Evolutionary conservation across 2,113 vertebrate species (phyloP), one percentile per base, ranked within the genome.

Genomic region (Miniopterus natalensis): DNA sequence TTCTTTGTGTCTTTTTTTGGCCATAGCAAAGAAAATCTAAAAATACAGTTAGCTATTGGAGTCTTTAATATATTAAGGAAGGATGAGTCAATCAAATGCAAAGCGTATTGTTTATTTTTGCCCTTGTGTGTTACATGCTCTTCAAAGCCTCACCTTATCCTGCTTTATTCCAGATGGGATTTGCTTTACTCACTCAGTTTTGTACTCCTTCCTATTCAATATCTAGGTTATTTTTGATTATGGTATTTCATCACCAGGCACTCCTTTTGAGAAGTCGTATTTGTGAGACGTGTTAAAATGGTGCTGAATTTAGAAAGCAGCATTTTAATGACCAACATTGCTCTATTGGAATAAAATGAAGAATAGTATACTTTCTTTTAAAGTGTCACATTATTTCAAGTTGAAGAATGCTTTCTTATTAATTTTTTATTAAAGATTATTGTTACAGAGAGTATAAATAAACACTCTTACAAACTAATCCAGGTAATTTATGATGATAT

Each of bases 21-120:
- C 8, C 45, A 83, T 40, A 29, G 21, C 11, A 96, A 80, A 84
- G 8, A 68, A 94, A 86, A 90, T 59, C 14, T 75, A 87, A 96
- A 88, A 61, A 18, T 71, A 77, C 20, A 10, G 13, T 73, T 75
- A 84, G 20, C 12, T 40, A 8, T 49, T 90, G 29, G 40, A 80
- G 2, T 61, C 25, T 71, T 81, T 70, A 81, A 51, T 77, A 68
- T 71, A 70, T 47, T 73, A 68, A 77, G 11, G 29, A 85, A 11
- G 5, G 17, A 3, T 73, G 25, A 90, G 8, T 85, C 29, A 88
- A 71, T 92, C 75, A 94, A 84, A 11, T 14, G 49, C 23, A 77
- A 61, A 40, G 12, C 5, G 11, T 9, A 25, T 84, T 95, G 65
- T 84, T 96, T 80, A 53, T 75, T 27, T n/a, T 90, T 90, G 31